phyloP scores from a whole-genome alignment of 2,113 vertebrate genomes.

The Hippocampus comes region DNA sequence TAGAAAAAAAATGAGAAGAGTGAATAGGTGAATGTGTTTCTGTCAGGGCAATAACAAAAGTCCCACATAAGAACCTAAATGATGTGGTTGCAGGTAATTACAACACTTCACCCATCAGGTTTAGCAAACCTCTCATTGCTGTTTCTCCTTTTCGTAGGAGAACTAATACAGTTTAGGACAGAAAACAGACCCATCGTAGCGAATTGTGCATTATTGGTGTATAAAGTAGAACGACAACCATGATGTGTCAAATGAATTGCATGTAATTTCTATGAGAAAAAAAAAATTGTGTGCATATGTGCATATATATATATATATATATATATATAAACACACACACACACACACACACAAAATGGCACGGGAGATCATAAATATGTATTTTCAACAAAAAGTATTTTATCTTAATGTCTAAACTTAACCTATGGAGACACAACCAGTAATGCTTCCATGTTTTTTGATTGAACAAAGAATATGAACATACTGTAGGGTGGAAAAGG shows the following conservation, averaged over 20 bases:
- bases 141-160: not conserved
- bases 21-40: not conserved
- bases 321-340: too few relatives aligned
- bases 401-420: too few relatives aligned
- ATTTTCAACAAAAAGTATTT: too few relatives aligned
- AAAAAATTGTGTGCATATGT: too few relatives aligned
- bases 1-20: not conserved
- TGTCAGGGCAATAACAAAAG: not conserved
- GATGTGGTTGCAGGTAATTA: not conserved
- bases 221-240: not conserved
- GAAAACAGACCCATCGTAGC: not conserved
- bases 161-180: not conserved
- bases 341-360: too few relatives aligned
- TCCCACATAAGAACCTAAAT: not conserved
- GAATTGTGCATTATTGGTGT: not conserved
- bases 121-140: not conserved
- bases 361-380: too few relatives aligned
- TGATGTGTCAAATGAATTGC: not conserved
- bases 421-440: too few relatives aligned
- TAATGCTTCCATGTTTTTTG: not conserved
- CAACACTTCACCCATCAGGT: not conserved
- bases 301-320: too few relatives aligned
- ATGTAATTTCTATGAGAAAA: not conserved
- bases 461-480: not conserved
- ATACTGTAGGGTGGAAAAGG: not conserved